Conservation (phyloP, 2,888 invertebrate genomes). For the Lacanobia oleracea region DNA sequence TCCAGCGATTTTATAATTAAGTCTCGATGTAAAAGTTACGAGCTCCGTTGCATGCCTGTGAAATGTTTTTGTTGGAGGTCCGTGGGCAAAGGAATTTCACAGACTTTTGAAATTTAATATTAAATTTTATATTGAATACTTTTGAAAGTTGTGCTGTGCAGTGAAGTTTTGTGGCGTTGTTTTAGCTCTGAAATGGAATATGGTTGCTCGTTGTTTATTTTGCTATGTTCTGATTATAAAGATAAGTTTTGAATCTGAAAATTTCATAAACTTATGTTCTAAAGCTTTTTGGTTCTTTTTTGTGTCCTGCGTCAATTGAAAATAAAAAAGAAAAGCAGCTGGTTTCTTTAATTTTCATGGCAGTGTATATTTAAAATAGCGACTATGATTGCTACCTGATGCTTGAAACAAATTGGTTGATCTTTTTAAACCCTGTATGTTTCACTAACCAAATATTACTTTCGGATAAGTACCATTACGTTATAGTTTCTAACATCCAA, state of each 20-base stretch:
- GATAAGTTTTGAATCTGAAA: not conserved
- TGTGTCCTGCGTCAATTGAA: not conserved
- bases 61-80: conserved; percentile 53
- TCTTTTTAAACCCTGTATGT: too few relatives aligned
- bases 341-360: too few relatives aligned
- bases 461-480: too few relatives aligned
- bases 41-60: conserved; percentile 41
- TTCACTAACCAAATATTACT: not conserved
- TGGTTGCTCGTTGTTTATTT: not conserved
- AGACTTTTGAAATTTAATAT: conserved; percentile 40
- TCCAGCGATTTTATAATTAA: conserved; percentile 82
- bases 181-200: not conserved
- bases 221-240: not conserved
- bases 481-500: not conserved
- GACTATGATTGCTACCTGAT: too few relatives aligned
- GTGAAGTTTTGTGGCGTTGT: conserved; percentile 5
- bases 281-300: not conserved
- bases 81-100: conserved; percentile 42
- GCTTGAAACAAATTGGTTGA: too few relatives aligned
- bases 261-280: not conserved
- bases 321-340: too few relatives aligned
- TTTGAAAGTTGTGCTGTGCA: conserved; percentile 7
- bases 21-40: conserved; percentile 64
- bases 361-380: too few relatives aligned
- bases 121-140: conserved; percentile 38